phyloP scores from a whole-genome alignment of 2,888 invertebrate species.

The Helobdella robusta region DNA sequence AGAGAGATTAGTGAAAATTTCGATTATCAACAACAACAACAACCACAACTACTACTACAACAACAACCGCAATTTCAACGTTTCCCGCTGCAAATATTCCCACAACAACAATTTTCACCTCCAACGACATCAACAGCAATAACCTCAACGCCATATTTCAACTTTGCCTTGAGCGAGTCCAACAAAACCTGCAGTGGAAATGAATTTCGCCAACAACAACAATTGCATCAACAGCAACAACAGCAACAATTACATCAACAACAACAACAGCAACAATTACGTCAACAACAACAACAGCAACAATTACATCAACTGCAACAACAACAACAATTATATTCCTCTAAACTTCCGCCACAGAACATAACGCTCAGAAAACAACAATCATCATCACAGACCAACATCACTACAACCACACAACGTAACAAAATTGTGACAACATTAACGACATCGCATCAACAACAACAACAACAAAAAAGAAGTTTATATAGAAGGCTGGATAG shows the following conservation, averaged over 20 bases:
- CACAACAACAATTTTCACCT: background rate
- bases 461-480: constrained; percentile 5
- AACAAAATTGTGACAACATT: background rate
- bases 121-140: constrained; percentile 1
- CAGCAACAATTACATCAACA: background rate
- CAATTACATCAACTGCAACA: background rate
- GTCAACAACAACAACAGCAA: background rate
- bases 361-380: background rate
- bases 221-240: background rate
- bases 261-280: background rate
- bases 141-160: background rate
- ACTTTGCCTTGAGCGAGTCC: too few species aligned
- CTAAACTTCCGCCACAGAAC: background rate
- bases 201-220: background rate
- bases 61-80: background rate
- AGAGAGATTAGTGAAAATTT: too few species aligned
- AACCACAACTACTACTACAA: background rate
- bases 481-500: constrained; percentile 7
- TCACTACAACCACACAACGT: background rate
- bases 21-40: background rate
- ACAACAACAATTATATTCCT: background rate
- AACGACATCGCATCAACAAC: constrained; percentile 10
- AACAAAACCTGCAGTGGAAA: too few species aligned
- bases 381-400: background rate
- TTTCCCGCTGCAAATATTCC: background rate